A percentile compares a stretch with the other conserved stretches of the same genome.
Evolutionary conservation across 1,140 invertebrate species (phyloP).

Genomic region (Bombus balteatus): DNA sequence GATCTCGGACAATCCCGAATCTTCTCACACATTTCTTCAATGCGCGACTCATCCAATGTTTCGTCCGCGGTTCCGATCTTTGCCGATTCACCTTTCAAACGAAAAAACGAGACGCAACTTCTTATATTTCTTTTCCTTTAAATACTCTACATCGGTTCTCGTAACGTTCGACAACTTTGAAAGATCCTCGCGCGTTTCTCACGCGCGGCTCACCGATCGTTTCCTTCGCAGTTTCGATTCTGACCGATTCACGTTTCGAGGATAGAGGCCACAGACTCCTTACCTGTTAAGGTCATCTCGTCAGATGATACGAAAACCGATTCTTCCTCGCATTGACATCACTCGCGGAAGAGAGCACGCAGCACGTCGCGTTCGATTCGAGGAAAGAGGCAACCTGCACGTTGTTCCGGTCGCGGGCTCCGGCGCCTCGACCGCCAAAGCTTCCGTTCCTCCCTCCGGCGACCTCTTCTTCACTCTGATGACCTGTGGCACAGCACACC

Average conservation of each 20-base stretch:
- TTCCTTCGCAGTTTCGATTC: neutral
- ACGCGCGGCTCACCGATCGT: too few species aligned
- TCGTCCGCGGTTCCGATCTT: neutral
- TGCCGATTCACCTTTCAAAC: neutral
- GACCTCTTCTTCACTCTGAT: constrained; percentile 50
- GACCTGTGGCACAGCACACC: constrained; percentile 71
- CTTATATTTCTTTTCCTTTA: neutral
- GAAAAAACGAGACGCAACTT: neutral
- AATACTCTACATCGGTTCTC: neutral
- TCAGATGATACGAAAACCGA: constrained; percentile 65
- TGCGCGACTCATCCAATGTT: neutral
- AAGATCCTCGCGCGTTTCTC: too few species aligned
- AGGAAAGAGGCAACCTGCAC: constrained; percentile 47
- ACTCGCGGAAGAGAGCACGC: constrained; percentile 53
- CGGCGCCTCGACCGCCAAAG: constrained; percentile 43
- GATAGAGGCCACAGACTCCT: neutral
- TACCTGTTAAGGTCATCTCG: constrained; percentile 80
- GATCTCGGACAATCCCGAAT: neutral
- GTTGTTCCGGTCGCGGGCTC: constrained; percentile 31
- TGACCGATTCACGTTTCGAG: neutral
- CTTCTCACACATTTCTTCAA: neutral
- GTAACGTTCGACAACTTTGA: neutral
- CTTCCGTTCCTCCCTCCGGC: constrained; percentile 32
- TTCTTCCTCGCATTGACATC: constrained; percentile 72
- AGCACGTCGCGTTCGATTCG: constrained; percentile 20